These are phyloP conservation scores for Drosophila melanica DNA, from an alignment of 1,140 invertebrate genomes.

Conservation along the genomic window DNA sequence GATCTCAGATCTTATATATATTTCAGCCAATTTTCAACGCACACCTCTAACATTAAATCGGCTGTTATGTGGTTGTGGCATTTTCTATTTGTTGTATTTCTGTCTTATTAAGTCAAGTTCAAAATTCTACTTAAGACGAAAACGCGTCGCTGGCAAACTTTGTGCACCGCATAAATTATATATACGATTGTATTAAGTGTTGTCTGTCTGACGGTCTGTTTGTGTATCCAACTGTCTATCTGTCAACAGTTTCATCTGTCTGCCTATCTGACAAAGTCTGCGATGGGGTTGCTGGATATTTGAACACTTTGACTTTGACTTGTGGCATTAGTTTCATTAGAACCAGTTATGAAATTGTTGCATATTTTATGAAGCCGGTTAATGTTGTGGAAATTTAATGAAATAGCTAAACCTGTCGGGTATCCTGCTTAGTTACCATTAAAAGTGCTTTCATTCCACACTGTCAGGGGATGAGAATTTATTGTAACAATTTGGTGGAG, in stretches of 20 bases:
- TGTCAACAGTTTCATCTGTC: slow-evolving; percentile 17
- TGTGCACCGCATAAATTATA: slow-evolving; percentile 67
- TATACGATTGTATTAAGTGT: slow-evolving; percentile 15
- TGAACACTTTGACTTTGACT: slow-evolving; percentile 18
- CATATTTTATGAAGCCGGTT: slow-evolving; percentile 61
- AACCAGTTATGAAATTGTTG: slow-evolving; percentile 47
- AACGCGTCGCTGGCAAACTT: slow-evolving; percentile 54
- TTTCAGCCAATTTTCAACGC: not conserved
- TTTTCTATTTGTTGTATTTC: slow-evolving; percentile 63
- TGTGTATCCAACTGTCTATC: not conserved
- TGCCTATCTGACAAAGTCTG: not conserved
- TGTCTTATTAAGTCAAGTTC: slow-evolving; percentile 75
- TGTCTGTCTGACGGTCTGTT: slow-evolving; percentile 11
- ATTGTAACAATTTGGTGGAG: slow-evolving; percentile 63
- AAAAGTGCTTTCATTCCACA: not conserved
- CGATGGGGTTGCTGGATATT: not conserved
- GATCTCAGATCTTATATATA: too few relatives aligned
- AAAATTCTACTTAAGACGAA: slow-evolving; percentile 64
- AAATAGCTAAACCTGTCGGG: not conserved
- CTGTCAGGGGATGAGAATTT: slow-evolving; percentile 33
- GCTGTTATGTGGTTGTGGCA: slow-evolving; percentile 55
- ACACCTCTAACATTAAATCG: slow-evolving; percentile 9
- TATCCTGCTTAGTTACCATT: not conserved
- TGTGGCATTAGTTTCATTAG: slow-evolving; percentile 60
- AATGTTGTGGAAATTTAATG: slow-evolving; percentile 9